Base-by-base conservation (phyloP, 2,113 vertebrate species). In the Pangasianodon hypophthalmus region DNA sequence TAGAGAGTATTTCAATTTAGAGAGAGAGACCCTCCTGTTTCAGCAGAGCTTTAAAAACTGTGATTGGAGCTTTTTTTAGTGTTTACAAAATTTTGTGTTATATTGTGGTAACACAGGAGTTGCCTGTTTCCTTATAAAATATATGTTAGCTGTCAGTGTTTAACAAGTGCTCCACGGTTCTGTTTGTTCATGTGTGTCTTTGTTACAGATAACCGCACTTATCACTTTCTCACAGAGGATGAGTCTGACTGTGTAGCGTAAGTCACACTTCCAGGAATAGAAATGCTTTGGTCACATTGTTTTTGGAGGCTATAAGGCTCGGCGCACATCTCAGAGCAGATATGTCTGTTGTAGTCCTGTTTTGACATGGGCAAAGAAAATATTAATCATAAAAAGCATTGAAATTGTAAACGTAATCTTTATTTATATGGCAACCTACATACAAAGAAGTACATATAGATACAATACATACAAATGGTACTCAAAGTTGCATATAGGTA, bases 121-220 rank as follows among this genome's bases (percentile, higher is more conserved):
- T 48, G 11, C 37, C 86, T 50, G 26, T 29, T 85, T 67, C 14
- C 26, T 13, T 64, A 87, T 24, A 50, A 69, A 73, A 58, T 7
- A 11, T 46, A 10, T 56, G 64, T 88, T 83, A 24, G 5, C 48
- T 52, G 18, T 16, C 54, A 75, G 64, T 24, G 18, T 60, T 37
- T 60, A 84, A 85, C 11, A 16, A 82, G 19, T 79, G 54, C n/a
- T 50, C 46, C 37, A 48, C 29, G 11, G 24, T 24, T 69, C 14
- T 87, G 50, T 75, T 46, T 54, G 54, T 86, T 75, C 75, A 29
- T 50, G 32, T 18, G 56, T 41, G 41, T 77, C 29, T 84, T 64
- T 56, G 1, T 92, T 94, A 50, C 92, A 96, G 96, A 96, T 94
- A 95, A 95, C 54, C 92, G 94, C 81, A 96, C 94, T 0, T 96